These are phyloP conservation scores for Uropsilus gracilis DNA, from an alignment of 2,113 vertebrate genomes.

Conservation along the genomic window DNA sequence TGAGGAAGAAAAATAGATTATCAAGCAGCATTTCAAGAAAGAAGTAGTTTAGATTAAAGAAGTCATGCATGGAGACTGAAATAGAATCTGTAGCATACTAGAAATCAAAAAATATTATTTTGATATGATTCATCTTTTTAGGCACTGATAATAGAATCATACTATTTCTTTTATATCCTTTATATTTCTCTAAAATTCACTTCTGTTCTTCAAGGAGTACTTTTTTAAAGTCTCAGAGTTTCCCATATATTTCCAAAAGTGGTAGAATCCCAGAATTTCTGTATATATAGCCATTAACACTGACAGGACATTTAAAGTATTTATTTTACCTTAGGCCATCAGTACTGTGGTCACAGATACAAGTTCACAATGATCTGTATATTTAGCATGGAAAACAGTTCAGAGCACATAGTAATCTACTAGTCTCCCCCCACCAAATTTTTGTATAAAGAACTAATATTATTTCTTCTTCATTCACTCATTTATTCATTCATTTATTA, in stretches of 20 bases:
- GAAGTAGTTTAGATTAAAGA: neutral
- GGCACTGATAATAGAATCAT: neutral
- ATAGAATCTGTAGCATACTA: neutral
- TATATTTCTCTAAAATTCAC: slow-evolving; percentile 6
- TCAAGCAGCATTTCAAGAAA: slow-evolving; percentile 19
- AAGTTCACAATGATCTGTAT: neutral
- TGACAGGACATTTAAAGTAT: neutral
- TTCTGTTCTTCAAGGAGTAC: neutral
- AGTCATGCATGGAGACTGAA: neutral
- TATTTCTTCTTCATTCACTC: neutral
- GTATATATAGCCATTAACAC: neutral
- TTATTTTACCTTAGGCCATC: neutral
- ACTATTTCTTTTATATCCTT: neutral
- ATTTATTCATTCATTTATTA: neutral
- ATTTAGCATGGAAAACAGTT: neutral
- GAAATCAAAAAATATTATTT: neutral
- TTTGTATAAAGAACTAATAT: neutral
- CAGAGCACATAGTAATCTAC: neutral
- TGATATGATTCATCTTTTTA: neutral
- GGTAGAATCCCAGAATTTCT: neutral
- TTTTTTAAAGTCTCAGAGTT: neutral
- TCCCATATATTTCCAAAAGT: neutral
- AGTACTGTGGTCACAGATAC: neutral
- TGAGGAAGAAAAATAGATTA: neutral
- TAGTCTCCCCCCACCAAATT: neutral